These are phyloP conservation scores for Aeoliscus strigatus DNA, from an alignment of 2,797 vertebrate genomes.

Conservation along the genomic window DNA sequence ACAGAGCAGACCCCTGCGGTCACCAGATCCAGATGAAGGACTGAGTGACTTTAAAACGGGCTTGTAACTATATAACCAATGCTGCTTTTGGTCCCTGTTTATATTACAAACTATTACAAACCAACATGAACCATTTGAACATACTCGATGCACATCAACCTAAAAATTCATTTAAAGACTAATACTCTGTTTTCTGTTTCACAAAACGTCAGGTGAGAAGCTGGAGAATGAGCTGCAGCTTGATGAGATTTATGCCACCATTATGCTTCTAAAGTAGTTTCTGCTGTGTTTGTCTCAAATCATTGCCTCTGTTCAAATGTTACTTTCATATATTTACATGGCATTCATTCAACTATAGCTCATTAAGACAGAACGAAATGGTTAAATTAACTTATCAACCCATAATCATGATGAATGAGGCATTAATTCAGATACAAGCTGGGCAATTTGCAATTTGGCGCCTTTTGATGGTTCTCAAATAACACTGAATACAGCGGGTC, in stretches of 20 bases:
- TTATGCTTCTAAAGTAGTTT: slow-evolving; percentile 81
- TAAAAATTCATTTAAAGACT: too few relatives aligned
- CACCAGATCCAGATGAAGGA: slow-evolving; percentile 39
- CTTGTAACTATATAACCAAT: too few relatives aligned
- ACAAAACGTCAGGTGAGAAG: too few relatives aligned
- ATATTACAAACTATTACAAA: too few relatives aligned
- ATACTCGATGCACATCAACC: too few relatives aligned
- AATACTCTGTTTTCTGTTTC: too few relatives aligned
- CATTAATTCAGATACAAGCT: slow-evolving; percentile 99
- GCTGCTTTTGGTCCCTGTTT: too few relatives aligned
- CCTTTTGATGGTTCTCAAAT: slow-evolving; percentile 99
- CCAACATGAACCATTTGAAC: too few relatives aligned
- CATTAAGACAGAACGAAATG: slow-evolving; percentile 99
- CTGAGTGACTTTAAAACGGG: too few relatives aligned
- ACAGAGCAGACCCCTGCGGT: slow-evolving; percentile 45
- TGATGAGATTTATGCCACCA: slow-evolving; percentile 97
- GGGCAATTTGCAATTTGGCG: slow-evolving; percentile 99
- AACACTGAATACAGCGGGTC: slow-evolving; percentile 99
- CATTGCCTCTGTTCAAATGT: slow-evolving; percentile 99
- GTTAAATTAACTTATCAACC: slow-evolving; percentile 99
- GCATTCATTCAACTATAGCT: slow-evolving; percentile 99
- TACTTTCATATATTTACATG: slow-evolving; percentile 99
- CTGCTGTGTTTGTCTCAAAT: slow-evolving; percentile 98
- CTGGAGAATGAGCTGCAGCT: too few relatives aligned
- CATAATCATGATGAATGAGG: slow-evolving; percentile 99